Conservation (phyloP, 2,113 vertebrate genomes). For the Egretta garzetta region DNA sequence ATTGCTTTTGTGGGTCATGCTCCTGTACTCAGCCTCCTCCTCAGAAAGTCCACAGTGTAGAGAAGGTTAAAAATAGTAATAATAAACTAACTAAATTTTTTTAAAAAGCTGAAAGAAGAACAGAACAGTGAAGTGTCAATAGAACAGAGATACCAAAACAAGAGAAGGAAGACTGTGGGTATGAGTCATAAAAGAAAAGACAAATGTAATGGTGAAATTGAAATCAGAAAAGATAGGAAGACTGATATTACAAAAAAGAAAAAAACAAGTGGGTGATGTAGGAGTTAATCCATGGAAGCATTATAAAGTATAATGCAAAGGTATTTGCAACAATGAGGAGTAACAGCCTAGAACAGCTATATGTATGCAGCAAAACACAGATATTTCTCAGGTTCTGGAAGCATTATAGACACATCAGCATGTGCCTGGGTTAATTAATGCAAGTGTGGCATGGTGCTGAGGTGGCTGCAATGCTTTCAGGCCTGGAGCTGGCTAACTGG, state of each 20-base stretch:
- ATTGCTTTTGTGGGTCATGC: not conserved
- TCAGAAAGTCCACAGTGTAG: not conserved
- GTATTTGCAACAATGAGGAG: not conserved
- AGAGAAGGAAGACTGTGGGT: not conserved
- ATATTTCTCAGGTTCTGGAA: not conserved
- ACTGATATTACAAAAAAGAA: not conserved
- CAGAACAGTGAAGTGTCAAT: accelerated
- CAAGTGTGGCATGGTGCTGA: not conserved
- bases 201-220: not conserved
- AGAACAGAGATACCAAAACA: not conserved
- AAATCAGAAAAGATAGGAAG: not conserved
- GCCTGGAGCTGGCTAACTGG: no score
- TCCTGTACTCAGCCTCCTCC: not conserved
- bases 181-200: not conserved
- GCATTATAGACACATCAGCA: not conserved
- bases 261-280: not conserved
- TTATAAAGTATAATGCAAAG: not conserved
- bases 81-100: not conserved
- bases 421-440: not conserved
- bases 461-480: not conserved
- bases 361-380: not conserved
- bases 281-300: not conserved
- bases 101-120: not conserved
- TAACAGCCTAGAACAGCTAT: not conserved
- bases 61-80: not conserved